phyloP scores from a whole-genome alignment of 2,797 vertebrate genomes.

The Ambastaia sidthimunki region DNA sequence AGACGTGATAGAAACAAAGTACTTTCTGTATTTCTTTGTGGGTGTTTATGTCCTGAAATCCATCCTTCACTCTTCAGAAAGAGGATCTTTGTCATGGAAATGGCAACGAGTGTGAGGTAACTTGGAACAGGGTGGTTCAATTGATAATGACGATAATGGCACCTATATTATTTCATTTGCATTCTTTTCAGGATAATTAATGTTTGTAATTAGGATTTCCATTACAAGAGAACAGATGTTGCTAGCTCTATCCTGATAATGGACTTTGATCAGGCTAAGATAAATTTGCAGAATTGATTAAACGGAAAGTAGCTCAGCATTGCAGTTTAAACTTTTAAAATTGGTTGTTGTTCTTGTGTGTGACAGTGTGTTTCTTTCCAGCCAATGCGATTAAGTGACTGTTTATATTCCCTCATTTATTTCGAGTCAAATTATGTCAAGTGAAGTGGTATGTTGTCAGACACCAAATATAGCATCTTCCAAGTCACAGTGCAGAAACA shows the following conservation, averaged over 20 bases:
- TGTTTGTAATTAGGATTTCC: conserved; percentile 80
- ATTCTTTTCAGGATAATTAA: conserved; percentile 78
- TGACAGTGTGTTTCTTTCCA: not conserved
- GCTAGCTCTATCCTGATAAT: conserved; percentile 78
- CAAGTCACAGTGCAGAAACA: not conserved
- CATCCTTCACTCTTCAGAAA: conserved; percentile 12
- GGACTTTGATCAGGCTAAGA: conserved; percentile 78
- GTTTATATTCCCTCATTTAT: not conserved
- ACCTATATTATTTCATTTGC: conserved; percentile 72
- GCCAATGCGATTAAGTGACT: not conserved
- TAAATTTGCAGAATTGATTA: conserved; percentile 78
- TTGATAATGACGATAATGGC: conserved; percentile 75
- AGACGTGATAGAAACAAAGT: conserved; percentile 66
- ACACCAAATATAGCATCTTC: not conserved
- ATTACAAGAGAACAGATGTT: conserved; percentile 81
- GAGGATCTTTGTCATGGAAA: conserved; percentile 54
- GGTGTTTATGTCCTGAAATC: conserved; percentile 28
- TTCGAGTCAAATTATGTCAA: not conserved
- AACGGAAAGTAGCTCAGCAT: conserved; percentile 66
- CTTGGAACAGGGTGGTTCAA: conserved; percentile 63
- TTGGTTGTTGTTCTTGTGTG: not conserved
- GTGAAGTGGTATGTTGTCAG: not conserved
- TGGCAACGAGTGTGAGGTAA: conserved; percentile 53
- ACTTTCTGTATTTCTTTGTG: conserved; percentile 46
- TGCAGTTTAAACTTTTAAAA: conserved; percentile 23